Base-by-base conservation (phyloP, 2,113 vertebrate species). In the Festucalex cinctus region DNA sequence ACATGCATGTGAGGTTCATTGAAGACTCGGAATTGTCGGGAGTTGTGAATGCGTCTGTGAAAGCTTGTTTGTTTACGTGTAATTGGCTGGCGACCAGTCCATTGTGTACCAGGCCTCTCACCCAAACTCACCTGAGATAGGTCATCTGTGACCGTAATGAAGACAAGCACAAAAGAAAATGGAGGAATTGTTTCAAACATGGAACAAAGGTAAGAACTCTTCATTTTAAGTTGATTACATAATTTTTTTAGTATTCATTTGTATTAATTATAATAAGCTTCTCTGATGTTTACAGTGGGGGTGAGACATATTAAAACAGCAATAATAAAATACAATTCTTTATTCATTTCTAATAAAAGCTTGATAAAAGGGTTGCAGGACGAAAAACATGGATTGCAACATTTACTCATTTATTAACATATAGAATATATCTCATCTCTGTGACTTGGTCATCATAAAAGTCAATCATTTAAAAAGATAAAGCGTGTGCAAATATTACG, bases 341-440 rank as follows among this genome's bases (percentile, higher is more conserved):
- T 61, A 41, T 43, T 36, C 19, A 61, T 28, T 63, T 62, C 65
- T 4, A 75, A 9, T 59, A 48, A n/a, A 70, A 59, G n/a, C 36
- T 60, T 24, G 37, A 56, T 28, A 60, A 39, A 54, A 60, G 35
- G 58, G 36, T 37, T 10, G 35, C 20, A 39, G 17, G 54, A 57
- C 14, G 35, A 61, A 61, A 41, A 41, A 61, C 37, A 61, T n/a
- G 7, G 1, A 12, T 57, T 54, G 22, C 51, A 54, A 54, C 51
- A 56, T 57, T 57, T 28, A 57, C 26, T 2, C 14, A 28, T 13
- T 32, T 57, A 54, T 28, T 14, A 13, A 41, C 10, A 13, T 16
- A 26, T 54, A 54, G 48, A 9, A 8, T 51, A n/a, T 51, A n/a
- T 51, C n/a, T n/a, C 48, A 32, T 3, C 9, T 41, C 9, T 32